Base-by-base conservation (phyloP, 1,140 invertebrate species). In the Trichonephila clavata region DNA sequence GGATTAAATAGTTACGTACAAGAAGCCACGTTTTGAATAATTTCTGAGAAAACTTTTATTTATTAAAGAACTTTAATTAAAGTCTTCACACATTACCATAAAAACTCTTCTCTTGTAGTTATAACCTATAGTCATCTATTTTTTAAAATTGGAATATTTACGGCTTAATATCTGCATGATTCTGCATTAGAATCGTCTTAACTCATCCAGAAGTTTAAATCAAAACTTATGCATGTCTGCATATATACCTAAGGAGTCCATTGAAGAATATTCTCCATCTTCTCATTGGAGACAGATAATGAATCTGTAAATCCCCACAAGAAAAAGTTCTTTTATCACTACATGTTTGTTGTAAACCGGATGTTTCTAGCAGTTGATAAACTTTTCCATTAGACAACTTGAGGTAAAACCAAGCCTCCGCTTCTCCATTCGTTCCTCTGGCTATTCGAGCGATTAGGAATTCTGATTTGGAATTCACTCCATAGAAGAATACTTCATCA, bases 401-500 rank as follows among this genome's bases (percentile, higher is more conserved):
- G 16, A 94, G 3, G 14, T 86, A 77, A 14, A 94, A 43, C 87
- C 81, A 86, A 0, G 83, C 87, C 43, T 90, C 93, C 8, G 93
- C 87, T 59, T 43, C 43, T 8, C 71, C 4, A 20, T 94, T 60
- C 0, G 43, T 14, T 0, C 7, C n/a, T 16, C 93, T 84, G 1
- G 88, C 20, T 27, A 94, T 27, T 24, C 87, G 71, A 14, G 65
- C 57, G 1, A 86, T 27, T 6, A 94, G 20, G 20, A 39, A 86
- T 61, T 94, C 87, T 10, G 81, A 86, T 27, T 90, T 84, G 24
- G 93, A 94, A 50, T 94, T 94, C 2, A 94, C 88, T 18, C 93
- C 93, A 43, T 94, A 94, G 27, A 94, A 84, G 39, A 94, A 90
- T n/a, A 94, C 32, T 27, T 94, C 87, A 39, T 94, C 93, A 3